Base-by-base conservation (phyloP, 1,140 invertebrate genomes). In the Drosophila sproati region DNA sequence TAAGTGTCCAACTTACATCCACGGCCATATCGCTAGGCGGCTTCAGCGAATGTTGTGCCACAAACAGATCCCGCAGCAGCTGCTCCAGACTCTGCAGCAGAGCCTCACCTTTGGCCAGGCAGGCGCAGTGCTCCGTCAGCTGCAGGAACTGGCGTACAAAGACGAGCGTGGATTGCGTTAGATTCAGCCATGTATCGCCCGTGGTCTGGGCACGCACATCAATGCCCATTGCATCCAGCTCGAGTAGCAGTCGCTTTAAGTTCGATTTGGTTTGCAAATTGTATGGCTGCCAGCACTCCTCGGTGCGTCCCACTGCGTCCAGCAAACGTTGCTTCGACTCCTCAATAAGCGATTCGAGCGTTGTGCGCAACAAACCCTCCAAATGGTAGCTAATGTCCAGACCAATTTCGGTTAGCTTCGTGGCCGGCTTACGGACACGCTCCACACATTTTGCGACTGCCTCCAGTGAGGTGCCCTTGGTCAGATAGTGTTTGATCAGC, bases 401-500 rank as follows among this genome's bases (percentile, higher is more conserved):
- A 28, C 94, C 94, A 82, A 95, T 94, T 77, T 94, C 94, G 69
- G 93, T 94, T 47, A 94, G 94, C 52, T 94, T 95, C 54, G 95
- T 94, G 86, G 97, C 97, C 55, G 97, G 96, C 78, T 94, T 94
- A 73, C 96, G 94, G 37, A 98, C 95, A 78, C 95, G 94, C 48
- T 95, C 94, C 47, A 99, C 96, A 93, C 98, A 98, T 91, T 98
- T 97, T 8, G 98, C 96, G 52, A 99, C 94, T 3, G 95, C 96
- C 52, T 96, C 95, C 63, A 98, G 91, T 4, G 96, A 95, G 60
- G 97, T 96, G 93, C 98, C 97, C 10, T 98, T 97, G 77, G 96
- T 96, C 92, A 99, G 98, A 20, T 99, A 96, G 93, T 99, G 98
- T 86, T 95, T 98, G 81, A 95, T 96, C 92, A 96, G 96, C 95